Conservation (phyloP, 2,797 vertebrate species). For the Acipenser ruthenus region DNA sequence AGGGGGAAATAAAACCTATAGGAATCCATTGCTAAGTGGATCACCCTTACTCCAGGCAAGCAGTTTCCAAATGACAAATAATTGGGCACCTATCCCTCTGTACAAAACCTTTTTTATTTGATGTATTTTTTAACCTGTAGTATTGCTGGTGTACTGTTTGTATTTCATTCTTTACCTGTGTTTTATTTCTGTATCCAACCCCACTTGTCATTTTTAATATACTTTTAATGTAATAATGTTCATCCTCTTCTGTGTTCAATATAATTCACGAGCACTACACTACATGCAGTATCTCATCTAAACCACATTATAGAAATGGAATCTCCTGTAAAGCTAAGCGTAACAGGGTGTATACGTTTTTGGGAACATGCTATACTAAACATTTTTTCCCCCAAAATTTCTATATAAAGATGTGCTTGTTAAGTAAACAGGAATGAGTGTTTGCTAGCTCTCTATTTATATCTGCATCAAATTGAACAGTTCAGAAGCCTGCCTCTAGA, state of each 20-base stretch:
- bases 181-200: not conserved
- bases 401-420: slow-evolving; percentile 9
- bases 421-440: slow-evolving; percentile 22
- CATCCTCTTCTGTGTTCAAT: not conserved
- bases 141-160: not conserved
- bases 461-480: slow-evolving; percentile 29
- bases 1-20: too few relatives aligned
- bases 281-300: too few relatives aligned
- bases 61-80: not conserved
- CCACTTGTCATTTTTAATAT: too few relatives aligned
- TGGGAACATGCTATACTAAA: too few relatives aligned
- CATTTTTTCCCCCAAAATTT: too few relatives aligned
- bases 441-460: slow-evolving; percentile 51
- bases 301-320: not conserved
- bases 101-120: not conserved
- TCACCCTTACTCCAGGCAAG: too few relatives aligned
- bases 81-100: not conserved
- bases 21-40: too few relatives aligned
- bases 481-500: too few relatives aligned
- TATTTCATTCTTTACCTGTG: not conserved
- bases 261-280: too few relatives aligned
- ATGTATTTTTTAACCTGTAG: too few relatives aligned
- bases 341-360: too few relatives aligned
- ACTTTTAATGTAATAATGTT: not conserved
- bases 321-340: too few relatives aligned